A percentile compares a stretch with the other conserved stretches of the same genome.
phyloP scores from a whole-genome alignment of 2,888 invertebrate species.

The Chouioia cunea region DNA sequence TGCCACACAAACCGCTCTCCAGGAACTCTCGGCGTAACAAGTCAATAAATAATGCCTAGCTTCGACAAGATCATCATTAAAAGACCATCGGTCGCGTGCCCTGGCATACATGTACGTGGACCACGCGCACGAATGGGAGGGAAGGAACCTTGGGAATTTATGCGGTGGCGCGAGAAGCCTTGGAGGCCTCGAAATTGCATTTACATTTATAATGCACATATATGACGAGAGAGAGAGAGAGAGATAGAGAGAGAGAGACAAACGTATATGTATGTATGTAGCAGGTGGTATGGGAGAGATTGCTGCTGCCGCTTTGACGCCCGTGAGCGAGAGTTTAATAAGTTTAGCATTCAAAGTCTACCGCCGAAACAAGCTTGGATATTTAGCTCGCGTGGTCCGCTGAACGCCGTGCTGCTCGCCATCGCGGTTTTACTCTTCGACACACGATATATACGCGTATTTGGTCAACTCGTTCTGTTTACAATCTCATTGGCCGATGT shows the following conservation, averaged over 20 bases:
- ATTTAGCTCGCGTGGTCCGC: background rate
- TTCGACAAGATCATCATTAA: too few species aligned
- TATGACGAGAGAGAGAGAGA: background rate
- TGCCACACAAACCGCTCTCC: too few species aligned
- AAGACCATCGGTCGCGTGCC: too few species aligned
- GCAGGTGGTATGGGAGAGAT: background rate
- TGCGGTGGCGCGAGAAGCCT: background rate
- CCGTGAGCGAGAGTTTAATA: constrained; percentile 12
- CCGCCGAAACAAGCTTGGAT: constrained; percentile 6
- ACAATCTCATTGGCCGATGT: background rate
- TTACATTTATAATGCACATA: constrained; percentile 20
- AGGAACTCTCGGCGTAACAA: too few species aligned
- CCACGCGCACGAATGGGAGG: background rate
- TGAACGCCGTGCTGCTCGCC: too few species aligned
- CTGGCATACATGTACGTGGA: too few species aligned
- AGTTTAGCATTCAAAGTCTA: constrained; percentile 22
- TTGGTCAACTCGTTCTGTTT: too few species aligned
- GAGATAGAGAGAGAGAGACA: background rate
- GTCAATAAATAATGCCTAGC: too few species aligned
- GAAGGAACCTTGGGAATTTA: background rate
- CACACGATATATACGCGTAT: too few species aligned
- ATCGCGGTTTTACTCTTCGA: constrained; percentile 1
- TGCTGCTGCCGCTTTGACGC: background rate
- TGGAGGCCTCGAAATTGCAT: constrained; percentile 17
- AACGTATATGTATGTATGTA: too few species aligned